Percentiles rank a stretch among this genome's conserved stretches.
These are phyloP conservation scores for Venustoraphidia nigricollis DNA, from an alignment of 2,888 invertebrate species.

Conservation along the genomic window DNA sequence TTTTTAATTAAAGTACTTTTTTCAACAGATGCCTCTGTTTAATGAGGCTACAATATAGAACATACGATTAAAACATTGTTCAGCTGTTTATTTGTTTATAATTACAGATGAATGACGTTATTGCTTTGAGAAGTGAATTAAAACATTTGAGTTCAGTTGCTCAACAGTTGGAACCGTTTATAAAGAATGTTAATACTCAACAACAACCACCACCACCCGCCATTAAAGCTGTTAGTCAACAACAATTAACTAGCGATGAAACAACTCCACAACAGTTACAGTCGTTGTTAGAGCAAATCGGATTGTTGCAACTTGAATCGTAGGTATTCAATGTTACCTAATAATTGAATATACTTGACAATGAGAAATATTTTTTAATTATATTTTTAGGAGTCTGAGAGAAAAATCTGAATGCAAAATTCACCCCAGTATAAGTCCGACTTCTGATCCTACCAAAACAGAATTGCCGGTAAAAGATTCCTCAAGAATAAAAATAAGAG, in stretches of 20 bases:
- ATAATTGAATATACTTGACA: too few species aligned
- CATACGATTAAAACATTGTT: too few species aligned
- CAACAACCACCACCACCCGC: slow-evolving; percentile 13
- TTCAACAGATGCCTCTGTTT: too few species aligned
- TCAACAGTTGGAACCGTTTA: slow-evolving; percentile 48
- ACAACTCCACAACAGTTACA: slow-evolving; percentile 34
- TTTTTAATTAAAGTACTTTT: too few species aligned
- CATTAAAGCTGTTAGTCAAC: slow-evolving; percentile 16
- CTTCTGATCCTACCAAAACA: too few species aligned
- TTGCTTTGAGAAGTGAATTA: slow-evolving; percentile 45
- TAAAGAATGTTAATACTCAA: slow-evolving; percentile 34
- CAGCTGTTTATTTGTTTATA: neutral
- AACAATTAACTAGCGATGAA: slow-evolving; percentile 22
- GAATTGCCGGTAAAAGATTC: too few species aligned
- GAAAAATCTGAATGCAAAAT: too few species aligned
- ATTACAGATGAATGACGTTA: slow-evolving; percentile 35
- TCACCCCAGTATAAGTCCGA: too few species aligned
- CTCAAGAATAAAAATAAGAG: too few species aligned
- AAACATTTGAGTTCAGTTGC: slow-evolving; percentile 45
- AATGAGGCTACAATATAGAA: too few species aligned
- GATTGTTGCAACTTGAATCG: slow-evolving; percentile 23
- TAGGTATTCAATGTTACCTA: slow-evolving; percentile 3
- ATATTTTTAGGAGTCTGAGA: too few species aligned
- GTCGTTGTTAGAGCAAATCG: slow-evolving; percentile 35
- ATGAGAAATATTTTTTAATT: too few species aligned